Conservation (phyloP, 2,888 invertebrate genomes). For the Drosophila limbata region DNA sequence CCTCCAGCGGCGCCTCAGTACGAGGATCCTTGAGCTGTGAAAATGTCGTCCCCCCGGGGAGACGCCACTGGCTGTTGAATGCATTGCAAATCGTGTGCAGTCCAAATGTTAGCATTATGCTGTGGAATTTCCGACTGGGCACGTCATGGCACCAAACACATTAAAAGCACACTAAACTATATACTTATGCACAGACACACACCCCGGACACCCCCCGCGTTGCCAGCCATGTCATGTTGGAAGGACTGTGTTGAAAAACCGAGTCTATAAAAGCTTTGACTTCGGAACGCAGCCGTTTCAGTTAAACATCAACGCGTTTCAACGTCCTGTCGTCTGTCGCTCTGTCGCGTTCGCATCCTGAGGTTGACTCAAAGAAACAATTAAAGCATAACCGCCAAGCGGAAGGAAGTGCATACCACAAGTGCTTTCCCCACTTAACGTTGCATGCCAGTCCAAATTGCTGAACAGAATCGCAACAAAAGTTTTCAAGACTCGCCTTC, state of each 20-base stretch:
- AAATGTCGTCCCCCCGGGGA: background rate
- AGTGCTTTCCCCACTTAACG: slow-evolving; percentile 52
- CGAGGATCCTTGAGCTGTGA: background rate
- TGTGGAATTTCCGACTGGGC: slow-evolving; percentile 79
- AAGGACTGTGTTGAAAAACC: slow-evolving; percentile 42
- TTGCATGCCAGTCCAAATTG: slow-evolving; percentile 64
- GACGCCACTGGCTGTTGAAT: slow-evolving; percentile 44
- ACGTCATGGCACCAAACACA: slow-evolving; percentile 84
- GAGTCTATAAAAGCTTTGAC: slow-evolving; percentile 84
- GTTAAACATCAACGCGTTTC: slow-evolving; percentile 71
- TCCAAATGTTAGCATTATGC: slow-evolving; percentile 66
- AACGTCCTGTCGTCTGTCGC: slow-evolving; percentile 52
- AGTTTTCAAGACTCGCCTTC: slow-evolving; percentile 53
- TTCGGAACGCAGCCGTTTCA: slow-evolving; percentile 57
- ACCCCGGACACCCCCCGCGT: slow-evolving; percentile 3
- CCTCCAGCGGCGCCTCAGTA: slow-evolving; percentile 28
- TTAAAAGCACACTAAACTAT: slow-evolving; percentile 80
- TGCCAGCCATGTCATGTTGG: slow-evolving; percentile 19
- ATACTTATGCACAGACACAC: slow-evolving; percentile 7
- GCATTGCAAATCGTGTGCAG: slow-evolving; percentile 54
- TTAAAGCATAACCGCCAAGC: slow-evolving; percentile 69
- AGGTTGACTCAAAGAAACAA: slow-evolving; percentile 66
- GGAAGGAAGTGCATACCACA: slow-evolving; percentile 77
- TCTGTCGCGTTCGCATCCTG: slow-evolving; percentile 35
- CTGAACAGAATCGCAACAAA: slow-evolving; percentile 47